phyloP scores from a whole-genome alignment of 2,113 vertebrate genomes.

The Xenotilapia leptura region DNA sequence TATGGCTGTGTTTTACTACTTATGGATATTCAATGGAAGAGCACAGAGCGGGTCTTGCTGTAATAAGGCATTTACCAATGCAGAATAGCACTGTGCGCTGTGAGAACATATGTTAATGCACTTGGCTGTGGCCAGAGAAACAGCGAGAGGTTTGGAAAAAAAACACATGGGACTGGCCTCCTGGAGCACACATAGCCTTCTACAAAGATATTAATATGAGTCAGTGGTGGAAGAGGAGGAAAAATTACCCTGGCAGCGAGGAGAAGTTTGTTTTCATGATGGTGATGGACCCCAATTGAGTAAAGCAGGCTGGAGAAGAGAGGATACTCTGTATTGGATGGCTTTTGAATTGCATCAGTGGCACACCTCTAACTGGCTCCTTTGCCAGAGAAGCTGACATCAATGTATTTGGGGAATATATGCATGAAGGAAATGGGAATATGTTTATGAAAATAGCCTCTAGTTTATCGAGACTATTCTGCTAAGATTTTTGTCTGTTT shows the following conservation, averaged over 20 bases:
- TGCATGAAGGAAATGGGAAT: constrained; percentile 17
- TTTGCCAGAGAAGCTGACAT: constrained; percentile 40
- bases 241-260: constrained; percentile 17
- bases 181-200: constrained; percentile 41
- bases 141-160: constrained; percentile 62
- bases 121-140: constrained; percentile 66
- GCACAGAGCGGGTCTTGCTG: constrained; percentile 26
- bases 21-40: constrained; percentile 62
- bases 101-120: constrained; percentile 73
- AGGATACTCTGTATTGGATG: background rate
- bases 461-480: constrained; percentile 20
- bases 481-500: background rate
- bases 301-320: constrained; percentile 5
- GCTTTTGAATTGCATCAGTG: constrained; percentile 39
- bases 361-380: constrained; percentile 21
- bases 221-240: constrained; percentile 7
- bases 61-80: constrained; percentile 71
- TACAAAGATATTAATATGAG: constrained; percentile 58
- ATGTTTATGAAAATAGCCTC: background rate
- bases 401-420: constrained; percentile 42
- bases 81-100: constrained; percentile 62
- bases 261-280: constrained; percentile 44
- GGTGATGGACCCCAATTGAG: constrained; percentile 30
- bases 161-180: constrained; percentile 38
- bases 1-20: constrained; percentile 60